phyloP scores from a whole-genome alignment of 2,113 vertebrate species.

The Zosterops japonicus region DNA sequence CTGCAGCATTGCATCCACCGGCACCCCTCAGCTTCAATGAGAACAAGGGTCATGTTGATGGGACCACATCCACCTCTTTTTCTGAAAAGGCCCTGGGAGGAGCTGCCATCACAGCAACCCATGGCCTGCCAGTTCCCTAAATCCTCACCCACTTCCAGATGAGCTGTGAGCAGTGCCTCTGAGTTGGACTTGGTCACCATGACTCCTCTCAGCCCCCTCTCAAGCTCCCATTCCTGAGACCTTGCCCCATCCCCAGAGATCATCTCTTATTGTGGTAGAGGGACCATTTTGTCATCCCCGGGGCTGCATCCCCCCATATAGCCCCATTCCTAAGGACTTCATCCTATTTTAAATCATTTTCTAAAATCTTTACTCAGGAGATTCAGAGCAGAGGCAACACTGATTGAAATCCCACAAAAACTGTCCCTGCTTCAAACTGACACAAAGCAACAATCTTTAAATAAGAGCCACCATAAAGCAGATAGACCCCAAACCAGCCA shows the following conservation, averaged over 20 bases:
- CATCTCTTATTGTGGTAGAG: accelerated
- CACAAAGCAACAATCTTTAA: background rate
- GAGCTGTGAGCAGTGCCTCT: accelerated
- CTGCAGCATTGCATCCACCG: background rate
- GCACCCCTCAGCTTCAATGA: background rate
- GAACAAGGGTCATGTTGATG: background rate
- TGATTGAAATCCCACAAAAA: background rate
- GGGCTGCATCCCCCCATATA: background rate
- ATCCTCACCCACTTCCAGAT: background rate
- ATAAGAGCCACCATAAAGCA: background rate
- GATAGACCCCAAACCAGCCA: background rate
- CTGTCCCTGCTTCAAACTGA: background rate
- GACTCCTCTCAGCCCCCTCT: background rate
- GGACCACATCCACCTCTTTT: background rate
- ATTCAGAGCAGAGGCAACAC: background rate
- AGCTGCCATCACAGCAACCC: background rate
- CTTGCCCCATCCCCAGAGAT: background rate
- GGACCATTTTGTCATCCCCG: accelerated
- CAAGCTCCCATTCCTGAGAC: accelerated
- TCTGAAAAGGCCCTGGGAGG: background rate
- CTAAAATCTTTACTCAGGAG: background rate
- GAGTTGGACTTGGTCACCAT: background rate
- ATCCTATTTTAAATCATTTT: background rate
- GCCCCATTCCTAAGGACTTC: background rate
- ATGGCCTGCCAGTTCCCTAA: background rate